Base-by-base conservation (phyloP, 2,888 invertebrate species). In the Deroplatys truncata region DNA sequence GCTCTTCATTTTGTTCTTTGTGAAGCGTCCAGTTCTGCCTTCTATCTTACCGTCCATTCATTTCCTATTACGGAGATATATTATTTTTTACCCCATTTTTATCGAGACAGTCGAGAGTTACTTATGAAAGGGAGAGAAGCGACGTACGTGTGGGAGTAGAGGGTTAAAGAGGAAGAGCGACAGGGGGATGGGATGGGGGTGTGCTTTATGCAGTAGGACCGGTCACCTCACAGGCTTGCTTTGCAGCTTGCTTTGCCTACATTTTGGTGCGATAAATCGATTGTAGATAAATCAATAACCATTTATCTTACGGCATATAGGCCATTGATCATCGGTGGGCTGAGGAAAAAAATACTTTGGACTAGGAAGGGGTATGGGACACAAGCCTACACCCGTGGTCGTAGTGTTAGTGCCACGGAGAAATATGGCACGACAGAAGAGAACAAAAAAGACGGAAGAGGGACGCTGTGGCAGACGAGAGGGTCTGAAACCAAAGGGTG, bases 231-330 rank as follows among this genome's bases (percentile, higher is more conserved):
- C 82, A 87, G 87, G 25, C 20, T 87, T 87, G 87, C 87, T 87
- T 87, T 83, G 82, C 35, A 82, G 25, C 20, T 87, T 87, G 87
- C 87, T 87, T 87, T 83, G 82, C 35, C 87, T 87, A 83, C 87
- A 87, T 87, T 87, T 87, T 83, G 87, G 82, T 87, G 83, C 87
- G 87, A 88, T 84, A 84, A 84, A 88, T 88, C 88, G 88, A 88
- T 88, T 88, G 84, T 84, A 88, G 88, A 88, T 88, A 88, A 72
- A 88, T 88, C 88, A 88, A 88, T 88, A 88, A 88, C 88, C 88
- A 88, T 88, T 88, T 88, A 88, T 88, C 88, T 88, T 72, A 84
- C 88, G 84, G 84, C 82, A 28, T 88, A 88, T 88, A 88, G 84
- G 84, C 88, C 88, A 88, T 84, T 84, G 88, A 88, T 88, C 88